A percentile compares a stretch with the other conserved stretches of the same genome.
Conservation (phyloP, 2,113 vertebrate species). For the Zosterops japonicus region DNA sequence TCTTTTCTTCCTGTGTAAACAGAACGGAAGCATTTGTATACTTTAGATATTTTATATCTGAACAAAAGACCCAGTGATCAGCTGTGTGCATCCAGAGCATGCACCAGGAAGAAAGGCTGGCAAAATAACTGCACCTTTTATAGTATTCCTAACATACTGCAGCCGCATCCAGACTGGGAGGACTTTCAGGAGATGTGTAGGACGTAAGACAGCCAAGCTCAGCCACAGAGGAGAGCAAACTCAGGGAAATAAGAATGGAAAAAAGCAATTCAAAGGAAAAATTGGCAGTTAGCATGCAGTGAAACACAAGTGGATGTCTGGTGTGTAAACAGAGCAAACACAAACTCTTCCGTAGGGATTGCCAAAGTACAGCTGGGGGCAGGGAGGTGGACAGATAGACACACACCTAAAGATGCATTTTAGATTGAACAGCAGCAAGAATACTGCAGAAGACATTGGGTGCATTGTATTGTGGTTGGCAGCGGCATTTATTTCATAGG, state of each 20-base stretch:
- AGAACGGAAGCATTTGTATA: background rate
- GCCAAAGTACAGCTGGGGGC: background rate
- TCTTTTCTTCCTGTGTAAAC: background rate
- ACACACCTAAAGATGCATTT: background rate
- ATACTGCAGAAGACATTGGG: background rate
- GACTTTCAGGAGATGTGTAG: background rate
- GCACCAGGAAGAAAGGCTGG: background rate
- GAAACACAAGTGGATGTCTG: background rate
- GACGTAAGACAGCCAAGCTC: background rate
- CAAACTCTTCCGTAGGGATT: background rate
- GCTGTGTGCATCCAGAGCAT: accelerated
- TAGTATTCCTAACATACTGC: background rate
- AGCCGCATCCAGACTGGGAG: background rate
- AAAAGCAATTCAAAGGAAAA: background rate
- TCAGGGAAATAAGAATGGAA: background rate
- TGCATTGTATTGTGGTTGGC: background rate
- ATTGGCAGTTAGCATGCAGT: background rate
- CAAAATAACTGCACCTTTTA: background rate
- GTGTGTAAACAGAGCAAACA: background rate
- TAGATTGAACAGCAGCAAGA: background rate
- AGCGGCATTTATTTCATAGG: background rate
- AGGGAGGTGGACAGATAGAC: background rate
- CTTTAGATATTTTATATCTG: background rate
- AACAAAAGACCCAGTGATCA: background rate
- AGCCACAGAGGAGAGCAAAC: background rate